These are phyloP conservation scores for Drosophila chauvacae DNA, from an alignment of 1,140 invertebrate genomes.

Conservation along the genomic window DNA sequence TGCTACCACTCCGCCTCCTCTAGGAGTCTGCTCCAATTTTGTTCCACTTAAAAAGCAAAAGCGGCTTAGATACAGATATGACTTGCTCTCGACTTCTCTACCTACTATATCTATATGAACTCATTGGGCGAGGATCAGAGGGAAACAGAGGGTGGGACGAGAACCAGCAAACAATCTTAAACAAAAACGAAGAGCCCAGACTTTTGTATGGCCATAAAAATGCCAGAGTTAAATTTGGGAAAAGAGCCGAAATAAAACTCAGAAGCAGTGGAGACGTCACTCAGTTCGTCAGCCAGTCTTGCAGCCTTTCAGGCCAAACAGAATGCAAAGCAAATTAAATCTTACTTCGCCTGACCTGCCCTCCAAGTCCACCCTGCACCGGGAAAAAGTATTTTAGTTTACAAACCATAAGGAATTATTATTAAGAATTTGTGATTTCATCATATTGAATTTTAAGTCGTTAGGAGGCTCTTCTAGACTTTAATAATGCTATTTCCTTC, in stretches of 20 bases:
- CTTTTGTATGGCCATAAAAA: slow-evolving; percentile 79
- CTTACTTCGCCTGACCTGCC: slow-evolving; percentile 47
- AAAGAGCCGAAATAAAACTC: slow-evolving; percentile 42
- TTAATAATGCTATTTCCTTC: fast-evolving
- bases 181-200: slow-evolving; percentile 28
- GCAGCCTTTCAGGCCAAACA: slow-evolving; percentile 55
- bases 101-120: background rate
- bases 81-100: slow-evolving; percentile 4
- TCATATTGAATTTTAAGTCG: background rate
- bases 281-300: slow-evolving; percentile 43
- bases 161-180: slow-evolving; percentile 39
- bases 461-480: fast-evolving
- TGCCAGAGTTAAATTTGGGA: slow-evolving; percentile 66
- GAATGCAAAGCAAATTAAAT: slow-evolving; percentile 79
- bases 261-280: slow-evolving; percentile 38
- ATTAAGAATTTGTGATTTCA: background rate
- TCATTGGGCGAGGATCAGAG: slow-evolving; percentile 55
- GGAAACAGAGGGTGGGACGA: slow-evolving; percentile 64
- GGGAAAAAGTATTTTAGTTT: background rate
- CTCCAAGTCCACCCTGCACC: slow-evolving; percentile 17
- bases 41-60: slow-evolving; percentile 49
- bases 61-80: slow-evolving; percentile 45
- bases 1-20: slow-evolving; percentile 9
- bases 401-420: background rate
- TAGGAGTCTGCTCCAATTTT: slow-evolving; percentile 38